Conservation (phyloP, 2,113 vertebrate species). For the Chunga burmeisteri region DNA sequence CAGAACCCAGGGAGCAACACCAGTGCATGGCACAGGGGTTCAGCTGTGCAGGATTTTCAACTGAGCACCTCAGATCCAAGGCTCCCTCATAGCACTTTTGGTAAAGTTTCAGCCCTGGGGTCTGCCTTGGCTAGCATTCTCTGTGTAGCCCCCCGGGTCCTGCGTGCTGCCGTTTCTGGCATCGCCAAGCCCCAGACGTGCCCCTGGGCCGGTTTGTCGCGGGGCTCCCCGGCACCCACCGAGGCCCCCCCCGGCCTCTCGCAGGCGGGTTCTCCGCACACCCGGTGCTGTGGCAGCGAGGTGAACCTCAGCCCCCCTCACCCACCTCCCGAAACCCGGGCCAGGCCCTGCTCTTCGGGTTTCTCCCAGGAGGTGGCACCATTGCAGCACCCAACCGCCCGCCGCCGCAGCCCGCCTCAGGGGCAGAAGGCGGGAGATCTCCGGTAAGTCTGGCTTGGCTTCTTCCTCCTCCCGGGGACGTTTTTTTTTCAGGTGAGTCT, state of each 20-base stretch:
- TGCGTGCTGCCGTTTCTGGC: background rate
- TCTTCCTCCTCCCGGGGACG: too few species aligned
- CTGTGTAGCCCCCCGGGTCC: fast-evolving
- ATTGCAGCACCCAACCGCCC: background rate
- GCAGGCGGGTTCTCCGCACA: background rate
- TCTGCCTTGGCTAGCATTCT: fast-evolving
- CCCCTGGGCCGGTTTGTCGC: background rate
- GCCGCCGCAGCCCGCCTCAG: background rate
- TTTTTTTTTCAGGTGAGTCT: too few species aligned
- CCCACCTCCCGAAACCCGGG: too few species aligned
- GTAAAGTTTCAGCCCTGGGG: fast-evolving
- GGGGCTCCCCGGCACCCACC: background rate
- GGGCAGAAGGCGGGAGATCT: fast-evolving
- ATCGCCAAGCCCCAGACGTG: background rate
- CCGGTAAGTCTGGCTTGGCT: fast-evolving
- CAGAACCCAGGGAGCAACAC: too few species aligned
- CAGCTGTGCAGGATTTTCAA: fast-evolving
- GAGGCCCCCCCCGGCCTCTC: too few species aligned
- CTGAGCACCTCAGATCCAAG: background rate
- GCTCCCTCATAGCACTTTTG: fast-evolving
- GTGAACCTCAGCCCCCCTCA: fast-evolving
- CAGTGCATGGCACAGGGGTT: fast-evolving
- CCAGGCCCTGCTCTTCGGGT: background rate
- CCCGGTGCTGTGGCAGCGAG: fast-evolving
- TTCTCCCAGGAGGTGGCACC: conserved; percentile 56